Evolutionary conservation across 2,113 vertebrate genomes (phyloP).

Genomic region (Oncorhynchus keta): DNA sequence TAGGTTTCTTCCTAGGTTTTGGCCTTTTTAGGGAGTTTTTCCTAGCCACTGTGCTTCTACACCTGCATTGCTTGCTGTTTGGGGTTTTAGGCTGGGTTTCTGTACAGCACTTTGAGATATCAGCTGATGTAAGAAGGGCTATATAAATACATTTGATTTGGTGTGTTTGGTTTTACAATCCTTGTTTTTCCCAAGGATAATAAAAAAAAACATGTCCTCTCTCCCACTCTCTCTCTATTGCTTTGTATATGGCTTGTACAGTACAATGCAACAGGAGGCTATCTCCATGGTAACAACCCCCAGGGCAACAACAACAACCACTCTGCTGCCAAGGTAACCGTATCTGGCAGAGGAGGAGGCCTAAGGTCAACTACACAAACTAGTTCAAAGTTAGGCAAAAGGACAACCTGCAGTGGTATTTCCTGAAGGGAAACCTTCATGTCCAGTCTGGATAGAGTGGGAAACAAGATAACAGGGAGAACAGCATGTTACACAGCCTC

Average conservation of each 20-base stretch:
- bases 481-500: neutral
- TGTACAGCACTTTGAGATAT: too few species aligned
- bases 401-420: neutral
- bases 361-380: neutral
- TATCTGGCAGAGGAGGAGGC: neutral
- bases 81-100: too few species aligned
- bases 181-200: neutral
- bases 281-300: conserved; percentile 25
- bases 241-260: neutral
- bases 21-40: too few species aligned
- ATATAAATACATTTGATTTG: too few species aligned
- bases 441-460: conserved; percentile 5
- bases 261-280: neutral
- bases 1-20: too few species aligned
- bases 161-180: neutral
- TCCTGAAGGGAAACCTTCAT: conserved; percentile 7
- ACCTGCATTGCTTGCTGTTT: too few species aligned
- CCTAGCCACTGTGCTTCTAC: too few species aligned
- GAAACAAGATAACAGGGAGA: conserved; percentile 7
- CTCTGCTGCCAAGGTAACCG: neutral
- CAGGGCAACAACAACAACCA: neutral
- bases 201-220: neutral
- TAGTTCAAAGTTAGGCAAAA: conserved; percentile 15
- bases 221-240: neutral
- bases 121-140: too few species aligned